phyloP scores from a whole-genome alignment of 1,140 invertebrate species.

The Samia ricini region DNA sequence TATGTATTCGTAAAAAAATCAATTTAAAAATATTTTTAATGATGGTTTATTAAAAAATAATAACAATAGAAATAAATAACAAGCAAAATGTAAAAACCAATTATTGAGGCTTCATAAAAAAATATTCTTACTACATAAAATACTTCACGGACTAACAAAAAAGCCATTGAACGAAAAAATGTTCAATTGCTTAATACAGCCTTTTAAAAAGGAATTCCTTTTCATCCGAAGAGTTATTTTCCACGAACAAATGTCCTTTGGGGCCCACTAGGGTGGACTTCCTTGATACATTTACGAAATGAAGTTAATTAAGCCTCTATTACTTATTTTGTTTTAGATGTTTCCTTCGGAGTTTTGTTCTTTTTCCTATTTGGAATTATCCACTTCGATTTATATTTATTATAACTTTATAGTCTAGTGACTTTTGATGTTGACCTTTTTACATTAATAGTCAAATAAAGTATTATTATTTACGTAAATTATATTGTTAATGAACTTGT shows the following conservation, averaged over 20 bases:
- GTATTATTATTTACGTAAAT: too few species aligned
- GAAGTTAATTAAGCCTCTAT: conserved; percentile 7
- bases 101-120: not conserved
- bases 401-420: too few species aligned
- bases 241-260: conserved; percentile 1
- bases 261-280: not conserved
- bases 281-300: conserved; percentile 7
- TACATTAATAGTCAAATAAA: too few species aligned
- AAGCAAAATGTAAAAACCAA: not conserved
- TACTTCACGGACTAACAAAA: not conserved
- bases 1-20: too few species aligned
- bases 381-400: too few species aligned
- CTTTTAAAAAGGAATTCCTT: not conserved
- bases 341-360: not conserved
- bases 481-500: too few species aligned
- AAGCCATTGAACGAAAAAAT: not conserved
- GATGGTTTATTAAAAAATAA: too few species aligned
- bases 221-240: not conserved
- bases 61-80: too few species aligned
- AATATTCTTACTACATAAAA: not conserved
- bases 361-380: not conserved
- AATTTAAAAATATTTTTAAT: too few species aligned
- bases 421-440: too few species aligned
- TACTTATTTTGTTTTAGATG: conserved; percentile 4
- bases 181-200: not conserved